These are phyloP conservation scores for Baccha elongata DNA, from an alignment of 2,888 invertebrate genomes.

Conservation along the genomic window DNA sequence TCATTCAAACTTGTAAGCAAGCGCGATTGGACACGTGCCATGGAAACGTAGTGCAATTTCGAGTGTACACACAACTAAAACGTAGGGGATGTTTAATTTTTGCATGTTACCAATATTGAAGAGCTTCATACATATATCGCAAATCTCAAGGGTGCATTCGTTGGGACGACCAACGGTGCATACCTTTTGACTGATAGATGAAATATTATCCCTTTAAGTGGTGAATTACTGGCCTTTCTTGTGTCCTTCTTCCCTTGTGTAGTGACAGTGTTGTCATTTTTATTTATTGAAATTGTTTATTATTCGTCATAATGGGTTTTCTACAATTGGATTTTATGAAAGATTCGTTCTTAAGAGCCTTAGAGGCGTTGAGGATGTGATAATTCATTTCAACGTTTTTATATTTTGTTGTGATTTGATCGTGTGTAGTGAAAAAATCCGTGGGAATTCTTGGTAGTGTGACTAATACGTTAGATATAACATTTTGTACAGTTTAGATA, in stretches of 20 bases:
- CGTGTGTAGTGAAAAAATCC: neutral
- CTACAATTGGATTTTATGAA: slow-evolving; percentile 41
- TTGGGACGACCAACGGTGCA: neutral
- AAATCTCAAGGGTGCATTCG: slow-evolving; percentile 29
- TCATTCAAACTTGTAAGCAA: slow-evolving; percentile 20
- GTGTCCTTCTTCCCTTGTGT: slow-evolving; percentile 22
- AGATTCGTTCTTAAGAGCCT: slow-evolving; percentile 22
- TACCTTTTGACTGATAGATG: slow-evolving; percentile 22
- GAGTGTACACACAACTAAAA: slow-evolving; percentile 16
- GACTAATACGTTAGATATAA: slow-evolving; percentile 10
- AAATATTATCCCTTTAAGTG: slow-evolving; percentile 52
- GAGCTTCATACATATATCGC: slow-evolving; percentile 10
- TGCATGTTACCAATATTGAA: slow-evolving; percentile 3
- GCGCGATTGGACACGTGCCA: slow-evolving; percentile 47
- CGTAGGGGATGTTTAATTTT: slow-evolving; percentile 13
- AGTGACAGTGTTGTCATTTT: slow-evolving; percentile 32
- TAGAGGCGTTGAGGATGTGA: slow-evolving; percentile 39
- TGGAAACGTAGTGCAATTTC: neutral
- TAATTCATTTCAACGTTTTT: slow-evolving; percentile 36
- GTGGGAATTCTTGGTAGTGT: slow-evolving; percentile 19
- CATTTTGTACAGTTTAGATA: too few species aligned
- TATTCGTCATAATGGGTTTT: slow-evolving; percentile 33
- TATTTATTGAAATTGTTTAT: slow-evolving; percentile 58
- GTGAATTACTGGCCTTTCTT: slow-evolving; percentile 15
- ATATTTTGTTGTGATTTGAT: neutral